Evolutionary conservation across 2,113 vertebrate species (phyloP).

Genomic region (Lophotis ruficrista): DNA sequence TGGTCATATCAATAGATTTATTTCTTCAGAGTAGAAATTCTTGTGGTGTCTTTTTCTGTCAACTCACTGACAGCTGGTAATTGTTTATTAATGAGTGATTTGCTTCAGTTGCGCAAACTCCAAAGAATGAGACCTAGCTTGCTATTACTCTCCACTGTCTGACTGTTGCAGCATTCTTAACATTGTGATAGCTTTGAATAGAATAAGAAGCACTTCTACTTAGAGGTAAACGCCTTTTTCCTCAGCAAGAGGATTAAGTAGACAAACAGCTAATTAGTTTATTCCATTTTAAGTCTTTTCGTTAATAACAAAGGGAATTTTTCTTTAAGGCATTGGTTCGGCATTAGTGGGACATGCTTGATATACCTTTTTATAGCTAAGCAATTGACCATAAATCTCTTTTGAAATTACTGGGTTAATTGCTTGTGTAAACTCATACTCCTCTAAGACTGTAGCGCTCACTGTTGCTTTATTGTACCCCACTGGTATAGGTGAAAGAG

Average conservation of each 20-base stretch:
- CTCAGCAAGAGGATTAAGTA: background rate
- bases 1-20: background rate
- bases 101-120: background rate
- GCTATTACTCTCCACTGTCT: background rate
- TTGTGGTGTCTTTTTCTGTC: background rate
- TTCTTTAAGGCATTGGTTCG: background rate
- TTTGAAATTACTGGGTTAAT: background rate
- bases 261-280: background rate
- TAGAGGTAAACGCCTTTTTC: background rate
- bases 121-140: background rate
- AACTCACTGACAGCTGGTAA: background rate
- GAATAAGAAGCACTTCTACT: background rate
- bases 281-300: background rate
- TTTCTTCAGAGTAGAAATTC: background rate
- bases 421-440: background rate
- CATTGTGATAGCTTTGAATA: background rate
- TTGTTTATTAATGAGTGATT: background rate
- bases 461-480: background rate
- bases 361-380: background rate
- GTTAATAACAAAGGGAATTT: background rate
- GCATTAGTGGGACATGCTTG: background rate
- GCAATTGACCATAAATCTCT: background rate
- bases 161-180: background rate
- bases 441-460: background rate
- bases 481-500: background rate